Percentiles rank a stretch among this genome's conserved stretches.
Conservation (phyloP, 2,797 vertebrate species). For the Leucoraja ocellata region DNA sequence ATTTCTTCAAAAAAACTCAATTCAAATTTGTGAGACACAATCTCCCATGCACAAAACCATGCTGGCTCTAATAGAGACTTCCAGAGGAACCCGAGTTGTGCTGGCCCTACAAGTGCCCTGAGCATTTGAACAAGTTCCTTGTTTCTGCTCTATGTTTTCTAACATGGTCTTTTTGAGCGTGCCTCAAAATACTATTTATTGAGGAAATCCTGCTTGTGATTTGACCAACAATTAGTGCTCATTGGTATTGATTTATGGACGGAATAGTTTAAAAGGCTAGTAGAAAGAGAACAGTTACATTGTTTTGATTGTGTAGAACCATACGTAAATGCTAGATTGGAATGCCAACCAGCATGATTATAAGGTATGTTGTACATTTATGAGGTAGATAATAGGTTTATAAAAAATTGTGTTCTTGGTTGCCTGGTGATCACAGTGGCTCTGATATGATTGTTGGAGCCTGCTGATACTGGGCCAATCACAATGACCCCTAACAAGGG, state of each 20-base stretch:
- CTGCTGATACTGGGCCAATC: background rate
- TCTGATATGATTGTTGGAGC: slow-evolving; percentile 23
- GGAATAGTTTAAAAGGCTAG: background rate
- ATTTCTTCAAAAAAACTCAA: too few relatives aligned
- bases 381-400: slow-evolving; percentile 15
- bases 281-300: background rate
- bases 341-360: background rate
- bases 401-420: background rate
- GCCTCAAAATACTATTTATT: too few relatives aligned
- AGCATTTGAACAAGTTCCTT: too few relatives aligned
- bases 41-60: too few relatives aligned
- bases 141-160: too few relatives aligned
- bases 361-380: slow-evolving; percentile 15
- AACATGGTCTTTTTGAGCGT: too few relatives aligned
- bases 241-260: background rate
- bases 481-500: background rate
- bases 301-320: background rate
- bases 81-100: too few relatives aligned
- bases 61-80: too few relatives aligned
- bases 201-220: too few relatives aligned
- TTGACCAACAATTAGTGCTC: background rate
- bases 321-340: background rate
- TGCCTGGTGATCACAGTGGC: slow-evolving; percentile 17
- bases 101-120: too few relatives aligned
- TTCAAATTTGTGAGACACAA: too few relatives aligned